phyloP scores from a whole-genome alignment of 2,113 vertebrate species.

The Athene cunicularia region DNA sequence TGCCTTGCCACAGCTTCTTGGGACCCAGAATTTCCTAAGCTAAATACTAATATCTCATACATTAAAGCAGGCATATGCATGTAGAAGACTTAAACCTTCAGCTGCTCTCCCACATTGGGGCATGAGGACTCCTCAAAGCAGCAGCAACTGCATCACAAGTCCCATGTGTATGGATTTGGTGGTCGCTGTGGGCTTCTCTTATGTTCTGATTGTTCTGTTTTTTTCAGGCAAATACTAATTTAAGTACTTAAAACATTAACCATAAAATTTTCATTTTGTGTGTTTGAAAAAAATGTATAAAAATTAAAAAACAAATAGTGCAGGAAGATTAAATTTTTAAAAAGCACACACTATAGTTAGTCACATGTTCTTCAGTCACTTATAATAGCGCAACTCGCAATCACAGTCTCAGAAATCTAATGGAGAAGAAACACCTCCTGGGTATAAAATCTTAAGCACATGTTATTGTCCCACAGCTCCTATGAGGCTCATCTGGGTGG shows the following conservation, averaged over 20 bases:
- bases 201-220: background rate
- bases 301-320: background rate
- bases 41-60: background rate
- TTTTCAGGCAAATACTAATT: background rate
- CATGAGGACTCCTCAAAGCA: background rate
- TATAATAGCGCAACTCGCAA: background rate
- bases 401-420: background rate
- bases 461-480: background rate
- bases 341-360: background rate
- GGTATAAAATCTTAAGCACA: background rate
- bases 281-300: background rate
- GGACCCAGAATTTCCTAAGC: background rate
- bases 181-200: background rate
- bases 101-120: background rate
- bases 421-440: background rate
- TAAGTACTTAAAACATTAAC: background rate
- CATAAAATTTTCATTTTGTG: background rate
- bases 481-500: background rate
- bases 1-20: background rate
- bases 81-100: background rate
- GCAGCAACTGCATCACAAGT: background rate
- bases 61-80: background rate
- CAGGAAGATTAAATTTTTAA: background rate
- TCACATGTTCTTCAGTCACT: background rate
- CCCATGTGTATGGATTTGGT: accelerated